Evolutionary conservation across 23 tunicate species (phyloP).

Genomic region (Ascidia mentula): DNA sequence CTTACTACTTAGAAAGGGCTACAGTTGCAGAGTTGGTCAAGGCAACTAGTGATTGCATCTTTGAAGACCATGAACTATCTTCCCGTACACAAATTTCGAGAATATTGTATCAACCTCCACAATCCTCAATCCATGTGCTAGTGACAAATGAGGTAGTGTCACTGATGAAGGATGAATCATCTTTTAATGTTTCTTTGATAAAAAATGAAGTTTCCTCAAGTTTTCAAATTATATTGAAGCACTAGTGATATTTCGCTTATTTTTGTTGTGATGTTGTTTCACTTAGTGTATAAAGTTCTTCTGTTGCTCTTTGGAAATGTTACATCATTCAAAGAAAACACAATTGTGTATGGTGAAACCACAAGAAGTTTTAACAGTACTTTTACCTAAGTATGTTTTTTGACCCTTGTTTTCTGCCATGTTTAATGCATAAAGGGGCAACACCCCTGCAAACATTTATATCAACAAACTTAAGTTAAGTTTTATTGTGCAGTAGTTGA

Average conservation of each 20-base stretch:
- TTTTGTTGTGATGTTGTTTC: neutral
- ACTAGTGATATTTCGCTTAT: neutral
- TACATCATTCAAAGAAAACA: no score
- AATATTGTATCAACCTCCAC: slow-evolving; percentile 77
- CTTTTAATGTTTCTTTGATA: slow-evolving; percentile 60
- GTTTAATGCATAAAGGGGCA: no score
- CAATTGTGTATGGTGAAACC: no score
- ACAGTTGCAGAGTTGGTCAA: slow-evolving; percentile 55
- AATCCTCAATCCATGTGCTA: slow-evolving; percentile 78
- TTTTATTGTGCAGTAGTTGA: no score
- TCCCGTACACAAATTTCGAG: slow-evolving; percentile 29
- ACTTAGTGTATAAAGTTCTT: no score
- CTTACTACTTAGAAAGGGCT: slow-evolving; percentile 57
- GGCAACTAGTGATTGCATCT: slow-evolving; percentile 49
- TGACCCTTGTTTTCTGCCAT: no score
- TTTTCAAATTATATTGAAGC: slow-evolving; percentile 74
- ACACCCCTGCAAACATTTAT: no score
- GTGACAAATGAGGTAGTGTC: slow-evolving; percentile 95
- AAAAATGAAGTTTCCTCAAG: slow-evolving; percentile 60
- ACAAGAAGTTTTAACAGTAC: no score
- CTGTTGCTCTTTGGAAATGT: no score
- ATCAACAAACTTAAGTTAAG: no score
- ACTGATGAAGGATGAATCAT: slow-evolving; percentile 80
- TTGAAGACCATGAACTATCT: slow-evolving; percentile 29
- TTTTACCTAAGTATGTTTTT: no score